Percentiles rank a stretch among this genome's conserved stretches.
These are phyloP conservation scores for Osmerus eperlanus DNA, from an alignment of 2,113 vertebrate genomes.

Conservation along the genomic window DNA sequence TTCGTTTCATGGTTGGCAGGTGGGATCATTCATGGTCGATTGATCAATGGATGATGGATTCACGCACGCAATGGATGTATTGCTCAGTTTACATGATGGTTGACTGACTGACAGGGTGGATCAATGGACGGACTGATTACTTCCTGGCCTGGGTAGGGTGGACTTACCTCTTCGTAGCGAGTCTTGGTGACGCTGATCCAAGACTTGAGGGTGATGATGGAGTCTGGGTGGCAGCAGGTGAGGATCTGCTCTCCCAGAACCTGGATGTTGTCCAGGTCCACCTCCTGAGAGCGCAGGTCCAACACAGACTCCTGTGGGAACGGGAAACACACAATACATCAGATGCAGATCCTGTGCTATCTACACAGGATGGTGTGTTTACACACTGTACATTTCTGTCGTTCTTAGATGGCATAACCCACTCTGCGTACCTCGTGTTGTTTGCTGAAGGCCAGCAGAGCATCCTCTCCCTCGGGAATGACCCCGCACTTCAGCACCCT, in stretches of 20 bases:
- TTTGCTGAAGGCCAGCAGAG: constrained; percentile 63
- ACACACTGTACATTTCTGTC: neutral
- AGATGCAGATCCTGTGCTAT: no score
- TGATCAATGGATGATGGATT: no score
- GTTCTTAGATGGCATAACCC: neutral
- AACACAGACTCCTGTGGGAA: constrained; percentile 71
- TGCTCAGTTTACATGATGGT: no score
- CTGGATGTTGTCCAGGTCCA: constrained; percentile 76
- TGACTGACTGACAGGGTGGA: no score
- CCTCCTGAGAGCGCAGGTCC: constrained; percentile 69
- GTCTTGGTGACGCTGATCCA: constrained; percentile 82
- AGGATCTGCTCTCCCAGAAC: constrained; percentile 81
- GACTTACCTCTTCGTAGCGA: constrained; percentile 84
- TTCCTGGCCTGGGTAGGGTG: no score
- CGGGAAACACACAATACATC: neutral
- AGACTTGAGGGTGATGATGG: constrained; percentile 80
- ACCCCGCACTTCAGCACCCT: constrained; percentile 71
- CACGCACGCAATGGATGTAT: no score
- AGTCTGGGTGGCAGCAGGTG: constrained; percentile 78
- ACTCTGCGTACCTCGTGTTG: constrained; percentile 73
- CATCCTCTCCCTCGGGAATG: constrained; percentile 74
- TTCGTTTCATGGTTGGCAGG: no score
- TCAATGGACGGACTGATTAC: no score
- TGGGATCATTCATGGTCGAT: no score
- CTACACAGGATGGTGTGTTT: no score